Conservation (phyloP, 2,888 invertebrate species). For the Eueremaeus valkanovi region DNA sequence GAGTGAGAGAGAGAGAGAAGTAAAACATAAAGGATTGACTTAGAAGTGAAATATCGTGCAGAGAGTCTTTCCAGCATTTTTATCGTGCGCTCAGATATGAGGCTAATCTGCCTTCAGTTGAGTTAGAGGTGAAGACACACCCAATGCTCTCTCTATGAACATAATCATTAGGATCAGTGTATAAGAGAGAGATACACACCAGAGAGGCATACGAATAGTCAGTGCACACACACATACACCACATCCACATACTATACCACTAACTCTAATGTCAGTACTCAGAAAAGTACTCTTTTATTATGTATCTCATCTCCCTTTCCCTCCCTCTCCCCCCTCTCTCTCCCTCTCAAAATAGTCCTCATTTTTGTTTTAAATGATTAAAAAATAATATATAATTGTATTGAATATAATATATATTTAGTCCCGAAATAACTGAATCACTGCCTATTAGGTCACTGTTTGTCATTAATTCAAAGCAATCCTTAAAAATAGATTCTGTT, state of each 20-base stretch:
- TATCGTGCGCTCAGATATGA: slow-evolving; percentile 26
- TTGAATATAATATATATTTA: neutral
- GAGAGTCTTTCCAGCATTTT: slow-evolving; percentile 12
- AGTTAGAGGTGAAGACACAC: slow-evolving; percentile 9
- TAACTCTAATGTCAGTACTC: neutral
- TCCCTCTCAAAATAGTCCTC: neutral
- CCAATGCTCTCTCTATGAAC: slow-evolving; percentile 2
- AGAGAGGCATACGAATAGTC: neutral
- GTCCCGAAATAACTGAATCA: neutral
- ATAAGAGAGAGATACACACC: slow-evolving; percentile 5
- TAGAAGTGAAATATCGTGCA: slow-evolving; percentile 33
- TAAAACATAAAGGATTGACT: slow-evolving; percentile 36
- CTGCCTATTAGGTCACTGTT: neutral
- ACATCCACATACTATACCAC: too few species aligned
- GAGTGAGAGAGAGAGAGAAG: too few species aligned
- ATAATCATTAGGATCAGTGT: slow-evolving; percentile 6
- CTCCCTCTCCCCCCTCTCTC: too few species aligned
- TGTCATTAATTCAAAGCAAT: neutral
- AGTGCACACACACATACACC: neutral
- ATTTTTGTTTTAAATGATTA: neutral
- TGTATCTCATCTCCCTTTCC: neutral
- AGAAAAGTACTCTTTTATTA: neutral
- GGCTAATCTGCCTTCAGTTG: slow-evolving; percentile 26
- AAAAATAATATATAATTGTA: slow-evolving; percentile 4
- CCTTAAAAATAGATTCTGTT: neutral